Base-by-base conservation (phyloP, 2,797 vertebrate species). In the Chelon labrosus region DNA sequence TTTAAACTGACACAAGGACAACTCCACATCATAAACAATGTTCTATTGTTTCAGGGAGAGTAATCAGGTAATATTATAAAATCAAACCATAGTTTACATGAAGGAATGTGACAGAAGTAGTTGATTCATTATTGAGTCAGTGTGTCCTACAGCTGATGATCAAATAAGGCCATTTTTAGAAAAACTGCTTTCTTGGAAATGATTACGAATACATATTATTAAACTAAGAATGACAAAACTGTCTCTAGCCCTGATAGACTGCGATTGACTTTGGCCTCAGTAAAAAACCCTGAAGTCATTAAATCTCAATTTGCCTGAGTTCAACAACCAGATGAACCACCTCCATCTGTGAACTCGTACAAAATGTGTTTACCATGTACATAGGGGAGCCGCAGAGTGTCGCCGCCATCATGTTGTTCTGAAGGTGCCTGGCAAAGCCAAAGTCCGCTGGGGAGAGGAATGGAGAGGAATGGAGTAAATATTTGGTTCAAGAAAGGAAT, bases 331-430 rank as follows among this genome's bases (percentile, higher is more conserved):
- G 13, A 31, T 31, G 60, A 44, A n/a, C 16, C 16, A 46, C 10
- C n/a, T 47, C 1, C 0, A 46, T 47, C 3, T 25, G 13, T 53
- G n/a, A 53, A 64, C 17, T 22, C 2, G 7, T 14, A 0, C 3
- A 46, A 56, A 70, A 9, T 10, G 42, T 31, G 76, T 93, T 90
- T 90, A 98, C 98, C 98, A 99, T 99, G 79, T 99, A 99, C 98
- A 99, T 99, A 0, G 98, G 98, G 10, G 98, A 99, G 1, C 98
- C 98, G 41, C 98, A 99, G 51, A 99, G 90, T 0, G 98, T 99
- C n/a, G 97, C 98, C 0, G 98, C 98, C 97, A 99, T 98, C 97
- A 97, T 99, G 86, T 99, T 99, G 92, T 92, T 98, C 94, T 99
- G 98, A 58, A 99, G 96, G 59, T 99, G 95, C 2, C 98, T 91